Percentiles rank a stretch among this genome's conserved stretches.
Conservation (phyloP, 2,888 invertebrate species). For the Rotaria sp. region DNA sequence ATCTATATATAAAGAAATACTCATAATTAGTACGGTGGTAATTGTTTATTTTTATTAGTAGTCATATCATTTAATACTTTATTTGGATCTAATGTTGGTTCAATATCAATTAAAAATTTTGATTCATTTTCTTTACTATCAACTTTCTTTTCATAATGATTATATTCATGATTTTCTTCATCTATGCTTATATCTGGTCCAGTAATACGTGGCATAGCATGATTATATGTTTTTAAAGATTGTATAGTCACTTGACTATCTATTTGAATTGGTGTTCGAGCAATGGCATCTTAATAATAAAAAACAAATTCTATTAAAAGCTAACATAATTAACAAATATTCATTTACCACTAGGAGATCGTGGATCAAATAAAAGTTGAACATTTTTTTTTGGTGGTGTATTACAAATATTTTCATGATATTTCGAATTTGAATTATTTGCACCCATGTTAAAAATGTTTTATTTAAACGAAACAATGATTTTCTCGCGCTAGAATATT, state of each 20-base stretch:
- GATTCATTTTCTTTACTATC: neutral
- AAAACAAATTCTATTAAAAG: no score
- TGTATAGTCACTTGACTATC: neutral
- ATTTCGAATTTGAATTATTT: neutral
- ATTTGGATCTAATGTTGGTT: neutral
- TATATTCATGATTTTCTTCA: neutral
- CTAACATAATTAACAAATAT: no score
- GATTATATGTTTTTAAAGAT: neutral
- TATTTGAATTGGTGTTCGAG: conserved; percentile 7
- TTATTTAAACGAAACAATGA: neutral
- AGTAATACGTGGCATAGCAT: neutral
- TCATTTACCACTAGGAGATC: neutral
- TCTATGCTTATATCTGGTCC: neutral
- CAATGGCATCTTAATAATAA: neutral
- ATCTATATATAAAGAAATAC: neutral
- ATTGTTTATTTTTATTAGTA: neutral
- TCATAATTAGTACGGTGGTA: neutral
- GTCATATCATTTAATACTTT: neutral
- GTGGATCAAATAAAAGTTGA: conserved; percentile 16
- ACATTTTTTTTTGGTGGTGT: neutral
- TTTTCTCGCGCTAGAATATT: neutral
- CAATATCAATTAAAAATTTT: neutral
- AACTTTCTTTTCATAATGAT: neutral
- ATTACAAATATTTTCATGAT: neutral
- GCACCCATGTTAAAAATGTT: neutral